phyloP scores from a whole-genome alignment of 2,888 invertebrate species.

The Saturnia pavonia region DNA sequence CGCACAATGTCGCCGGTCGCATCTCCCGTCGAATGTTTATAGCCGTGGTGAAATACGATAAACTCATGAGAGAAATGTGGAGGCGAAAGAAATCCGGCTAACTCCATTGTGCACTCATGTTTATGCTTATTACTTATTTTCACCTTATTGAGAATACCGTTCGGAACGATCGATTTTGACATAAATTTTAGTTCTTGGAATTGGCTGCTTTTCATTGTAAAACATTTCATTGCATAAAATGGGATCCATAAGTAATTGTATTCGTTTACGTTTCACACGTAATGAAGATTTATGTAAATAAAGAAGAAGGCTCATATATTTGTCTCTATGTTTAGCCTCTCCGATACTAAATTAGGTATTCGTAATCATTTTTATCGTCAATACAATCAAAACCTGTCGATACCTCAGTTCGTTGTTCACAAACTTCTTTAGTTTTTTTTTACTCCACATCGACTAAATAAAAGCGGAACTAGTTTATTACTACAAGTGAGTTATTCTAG shows the following conservation, averaged over 20 bases:
- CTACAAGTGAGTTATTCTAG: not conserved
- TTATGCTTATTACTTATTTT: constrained; percentile 79
- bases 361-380: constrained; percentile 50
- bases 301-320: constrained; percentile 3
- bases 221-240: constrained; percentile 32
- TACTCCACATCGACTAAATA: constrained; percentile 33
- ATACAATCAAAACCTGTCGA: constrained; percentile 60
- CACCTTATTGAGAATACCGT: constrained; percentile 65
- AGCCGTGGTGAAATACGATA: constrained; percentile 75
- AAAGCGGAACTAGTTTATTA: not conserved
- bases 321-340: constrained; percentile 42
- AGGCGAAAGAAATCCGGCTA: constrained; percentile 75
- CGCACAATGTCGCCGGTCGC: constrained; percentile 76
- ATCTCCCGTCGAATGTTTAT: constrained; percentile 70
- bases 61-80: constrained; percentile 70
- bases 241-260: constrained; percentile 27
- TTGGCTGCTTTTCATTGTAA: constrained; percentile 45
- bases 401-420: constrained; percentile 48
- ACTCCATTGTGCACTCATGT: constrained; percentile 71
- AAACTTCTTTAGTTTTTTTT: constrained; percentile 32
- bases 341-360: constrained; percentile 48
- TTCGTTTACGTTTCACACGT: constrained; percentile 35
- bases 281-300: constrained; percentile 3
- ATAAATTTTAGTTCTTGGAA: constrained; percentile 48
- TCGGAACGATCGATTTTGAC: constrained; percentile 53